Evolutionary conservation across 2,113 vertebrate genomes (phyloP).

Genomic region (Corythoichthys haematopterus): DNA sequence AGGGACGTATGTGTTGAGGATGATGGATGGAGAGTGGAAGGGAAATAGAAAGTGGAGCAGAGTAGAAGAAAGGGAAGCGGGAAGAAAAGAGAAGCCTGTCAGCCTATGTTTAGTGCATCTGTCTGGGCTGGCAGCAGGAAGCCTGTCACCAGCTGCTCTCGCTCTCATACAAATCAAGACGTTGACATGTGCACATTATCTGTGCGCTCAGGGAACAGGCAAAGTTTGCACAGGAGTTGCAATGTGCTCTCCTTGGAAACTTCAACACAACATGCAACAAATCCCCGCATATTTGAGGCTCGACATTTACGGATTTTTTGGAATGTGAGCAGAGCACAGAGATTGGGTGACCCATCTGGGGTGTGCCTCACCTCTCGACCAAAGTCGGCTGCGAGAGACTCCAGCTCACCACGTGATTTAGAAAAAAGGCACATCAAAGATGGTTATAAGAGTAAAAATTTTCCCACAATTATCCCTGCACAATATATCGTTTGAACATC

Average conservation of each 20-base stretch:
- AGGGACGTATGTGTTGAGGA: not conserved
- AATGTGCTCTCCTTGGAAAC: conserved; percentile 12
- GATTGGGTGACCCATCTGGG: not conserved
- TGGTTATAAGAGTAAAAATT: too few relatives aligned
- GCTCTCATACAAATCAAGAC: conserved; percentile 66
- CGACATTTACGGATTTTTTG: not conserved
- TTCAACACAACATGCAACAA: not conserved
- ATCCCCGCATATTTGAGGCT: not conserved
- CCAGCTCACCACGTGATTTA: too few relatives aligned
- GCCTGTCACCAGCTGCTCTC: conserved; percentile 68
- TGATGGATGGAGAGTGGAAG: conserved; percentile 6
- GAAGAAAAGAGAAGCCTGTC: conserved; percentile 71
- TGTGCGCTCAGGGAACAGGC: conserved; percentile 47
- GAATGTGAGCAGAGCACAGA: too few relatives aligned
- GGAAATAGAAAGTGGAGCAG: conserved; percentile 6
- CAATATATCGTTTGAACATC: too few relatives aligned
- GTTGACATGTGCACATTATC: conserved; percentile 71
- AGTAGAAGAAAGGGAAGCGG: conserved; percentile 9
- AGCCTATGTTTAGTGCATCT: conserved; percentile 73
- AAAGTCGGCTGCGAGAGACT: too few relatives aligned
- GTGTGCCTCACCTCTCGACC: not conserved
- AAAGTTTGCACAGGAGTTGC: conserved; percentile 55
- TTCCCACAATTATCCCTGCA: too few relatives aligned
- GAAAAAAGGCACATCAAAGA: too few relatives aligned
- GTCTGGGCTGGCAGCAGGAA: conserved; percentile 66